Percentiles rank a stretch among this genome's conserved stretches.
Evolutionary conservation across 2,113 vertebrate species (phyloP).

Genomic region (Microtus richardsoni): DNA sequence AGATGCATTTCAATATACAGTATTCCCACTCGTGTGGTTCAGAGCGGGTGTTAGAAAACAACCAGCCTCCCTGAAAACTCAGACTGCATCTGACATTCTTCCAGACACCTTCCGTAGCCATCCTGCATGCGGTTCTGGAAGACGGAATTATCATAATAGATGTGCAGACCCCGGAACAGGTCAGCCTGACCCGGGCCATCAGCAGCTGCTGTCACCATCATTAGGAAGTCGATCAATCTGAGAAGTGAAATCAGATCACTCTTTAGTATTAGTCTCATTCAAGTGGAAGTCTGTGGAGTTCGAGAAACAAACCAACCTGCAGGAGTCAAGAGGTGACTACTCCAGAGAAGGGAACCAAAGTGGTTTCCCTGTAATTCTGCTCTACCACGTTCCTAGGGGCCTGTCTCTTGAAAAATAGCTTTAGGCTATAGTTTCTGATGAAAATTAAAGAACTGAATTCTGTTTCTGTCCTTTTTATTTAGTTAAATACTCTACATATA

Average conservation of each 20-base stretch:
- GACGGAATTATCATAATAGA: constrained; percentile 15
- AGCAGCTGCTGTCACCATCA: constrained; percentile 21
- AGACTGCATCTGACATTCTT: constrained; percentile 65
- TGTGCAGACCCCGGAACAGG: constrained; percentile 23
- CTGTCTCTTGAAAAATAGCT: neutral
- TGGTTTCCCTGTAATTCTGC: neutral
- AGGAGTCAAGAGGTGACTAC: neutral
- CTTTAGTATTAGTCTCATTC: neutral
- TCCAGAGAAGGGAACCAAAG: neutral
- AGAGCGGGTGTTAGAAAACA: constrained; percentile 78
- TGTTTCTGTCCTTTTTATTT: neutral
- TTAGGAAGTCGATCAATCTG: neutral
- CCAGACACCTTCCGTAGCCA: constrained; percentile 53
- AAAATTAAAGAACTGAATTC: constrained; percentile 4
- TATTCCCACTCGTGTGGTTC: constrained; percentile 57
- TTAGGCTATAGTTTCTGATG: neutral
- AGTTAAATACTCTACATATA: neutral
- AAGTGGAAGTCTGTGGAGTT: neutral
- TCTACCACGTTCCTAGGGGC: neutral
- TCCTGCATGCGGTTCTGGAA: neutral
- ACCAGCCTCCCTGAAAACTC: constrained; percentile 65
- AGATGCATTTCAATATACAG: constrained; percentile 77
- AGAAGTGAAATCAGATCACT: constrained; percentile 42
- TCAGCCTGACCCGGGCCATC: constrained; percentile 36
- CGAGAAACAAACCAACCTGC: neutral